Conservation (phyloP, 2,888 invertebrate genomes). For the Crepidodera aurea region DNA sequence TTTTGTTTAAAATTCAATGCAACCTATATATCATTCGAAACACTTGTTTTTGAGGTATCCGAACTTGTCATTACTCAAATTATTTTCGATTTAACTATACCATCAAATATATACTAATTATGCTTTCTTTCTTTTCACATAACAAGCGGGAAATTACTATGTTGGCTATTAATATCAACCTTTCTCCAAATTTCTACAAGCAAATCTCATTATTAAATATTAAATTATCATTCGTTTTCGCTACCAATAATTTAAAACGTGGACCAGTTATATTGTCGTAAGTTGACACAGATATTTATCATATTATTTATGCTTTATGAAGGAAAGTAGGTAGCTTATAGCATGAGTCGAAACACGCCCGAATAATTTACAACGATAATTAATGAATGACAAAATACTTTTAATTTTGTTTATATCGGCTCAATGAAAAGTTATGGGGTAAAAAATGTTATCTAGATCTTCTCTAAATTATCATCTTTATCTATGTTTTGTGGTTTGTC, state of each 20-base stretch:
- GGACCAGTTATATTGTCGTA: background rate
- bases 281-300: slow-evolving; percentile 18
- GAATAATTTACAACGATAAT: background rate
- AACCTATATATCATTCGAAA: too few species aligned
- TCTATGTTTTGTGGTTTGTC: too few species aligned
- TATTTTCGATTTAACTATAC: too few species aligned
- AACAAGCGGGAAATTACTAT: too few species aligned
- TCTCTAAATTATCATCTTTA: too few species aligned
- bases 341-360: background rate
- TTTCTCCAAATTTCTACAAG: background rate
- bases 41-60: too few species aligned
- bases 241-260: background rate
- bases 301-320: slow-evolving; percentile 5
- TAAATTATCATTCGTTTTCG: background rate
- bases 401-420: background rate
- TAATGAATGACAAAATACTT: background rate
- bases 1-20: too few species aligned
- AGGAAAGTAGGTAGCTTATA: slow-evolving; percentile 3
- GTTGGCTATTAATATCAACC: background rate
- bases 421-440: too few species aligned
- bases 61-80: too few species aligned
- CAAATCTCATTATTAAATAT: background rate
- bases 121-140: too few species aligned
- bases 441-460: too few species aligned
- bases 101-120: too few species aligned